Base-by-base conservation (phyloP, 2,113 vertebrate genomes). In the Procavia capensis region DNA sequence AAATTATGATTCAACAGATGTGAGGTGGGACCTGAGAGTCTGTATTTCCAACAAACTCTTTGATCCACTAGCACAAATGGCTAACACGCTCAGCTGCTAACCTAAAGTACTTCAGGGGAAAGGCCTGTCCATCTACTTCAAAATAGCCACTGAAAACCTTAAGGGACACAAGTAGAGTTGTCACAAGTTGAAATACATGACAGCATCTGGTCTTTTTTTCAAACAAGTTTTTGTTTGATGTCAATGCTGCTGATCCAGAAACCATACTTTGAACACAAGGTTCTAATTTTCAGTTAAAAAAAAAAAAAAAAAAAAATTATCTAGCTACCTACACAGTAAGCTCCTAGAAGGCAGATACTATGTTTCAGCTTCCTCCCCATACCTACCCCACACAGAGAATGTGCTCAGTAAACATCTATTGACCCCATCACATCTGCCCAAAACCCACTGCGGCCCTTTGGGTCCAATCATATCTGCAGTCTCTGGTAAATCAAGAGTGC, bases 281-380 rank as follows among this genome's bases (percentile, higher is more conserved):
- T 11, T 2, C 29, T 72, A 76, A 17, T 84, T 79, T 91, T 88
- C 27, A 68, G n/a, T 59, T n/a, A n/a, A 75, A 66, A 34, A n/a
- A 25, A 68, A 80, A 64, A 43, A 93, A 17, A 2, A 64, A 83
- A 61, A 74, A 75, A 59, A 79, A 13, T 50, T 90, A 93, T 81
- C 89, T 80, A 47, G 22, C 25, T 7, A 76, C 3, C 34, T 78
- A 5, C 72, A 88, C 31, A 93, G 75, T 85, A 79, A 92, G 50
- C 66, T 94, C 25, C 93, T 78, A 63, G 16, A 59, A 87, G 34
- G 64, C 25, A 85, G 61, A 85, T 34, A 74, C 27, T 70, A 36
- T 29, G n/a, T 83, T 70, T 96, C 80, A 39, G 70, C 89, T 90
- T 82, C 72, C 68, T 91, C 95, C 43, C 61, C 34, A 80, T 72